phyloP scores from a whole-genome alignment of 2,797 vertebrate species.

The Myripristis jacobus region DNA sequence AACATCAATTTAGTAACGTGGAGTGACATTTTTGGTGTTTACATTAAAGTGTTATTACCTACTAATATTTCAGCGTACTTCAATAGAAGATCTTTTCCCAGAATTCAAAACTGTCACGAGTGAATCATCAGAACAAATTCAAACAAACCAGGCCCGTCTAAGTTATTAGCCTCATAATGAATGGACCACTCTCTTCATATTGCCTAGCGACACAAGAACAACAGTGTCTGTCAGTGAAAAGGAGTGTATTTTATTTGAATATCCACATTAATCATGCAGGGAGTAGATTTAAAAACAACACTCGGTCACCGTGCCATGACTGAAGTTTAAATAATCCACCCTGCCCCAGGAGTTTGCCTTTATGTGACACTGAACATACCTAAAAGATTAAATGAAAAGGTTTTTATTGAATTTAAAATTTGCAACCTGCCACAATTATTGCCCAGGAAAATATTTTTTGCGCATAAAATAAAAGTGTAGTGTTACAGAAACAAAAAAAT shows the following conservation, averaged over 20 bases:
- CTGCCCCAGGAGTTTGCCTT: conserved; percentile 13
- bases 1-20: background rate
- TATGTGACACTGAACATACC: conserved; percentile 27
- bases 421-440: conserved; percentile 28
- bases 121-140: conserved; percentile 20
- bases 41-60: background rate
- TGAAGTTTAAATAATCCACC: conserved; percentile 28
- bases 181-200: conserved; percentile 7
- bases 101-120: conserved; percentile 12
- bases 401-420: conserved; percentile 31
- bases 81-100: background rate
- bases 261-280: conserved; percentile 51
- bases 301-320: conserved; percentile 14
- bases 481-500: conserved; percentile 70
- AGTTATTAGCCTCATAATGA: background rate
- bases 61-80: background rate
- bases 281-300: conserved; percentile 22
- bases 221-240: conserved; percentile 28
- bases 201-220: conserved; percentile 26
- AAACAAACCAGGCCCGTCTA: conserved; percentile 29
- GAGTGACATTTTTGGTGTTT: background rate
- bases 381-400: conserved; percentile 25
- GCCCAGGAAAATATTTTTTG: conserved; percentile 38
- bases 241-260: conserved; percentile 34
- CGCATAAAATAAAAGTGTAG: conserved; percentile 57